Conservation (phyloP, 2,888 invertebrate species). For the Strigamia crassipes region DNA sequence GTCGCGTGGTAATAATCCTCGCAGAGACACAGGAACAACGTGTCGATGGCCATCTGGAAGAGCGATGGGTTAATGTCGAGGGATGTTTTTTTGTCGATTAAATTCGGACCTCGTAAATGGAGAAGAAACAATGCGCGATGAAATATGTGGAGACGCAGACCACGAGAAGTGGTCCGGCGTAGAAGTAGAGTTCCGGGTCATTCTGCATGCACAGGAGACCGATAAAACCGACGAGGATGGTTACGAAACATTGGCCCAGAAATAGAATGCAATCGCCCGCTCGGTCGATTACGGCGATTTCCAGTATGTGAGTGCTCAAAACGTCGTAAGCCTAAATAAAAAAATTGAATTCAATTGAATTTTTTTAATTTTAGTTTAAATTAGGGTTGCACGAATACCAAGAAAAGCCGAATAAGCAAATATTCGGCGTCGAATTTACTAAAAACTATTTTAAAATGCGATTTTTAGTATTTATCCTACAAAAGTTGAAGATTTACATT, state of each 20-base stretch:
- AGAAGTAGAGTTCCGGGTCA: slow-evolving; percentile 76
- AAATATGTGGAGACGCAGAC: slow-evolving; percentile 82
- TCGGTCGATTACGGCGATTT: slow-evolving; percentile 89
- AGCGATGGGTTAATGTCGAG: background rate
- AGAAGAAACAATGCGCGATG: slow-evolving; percentile 89
- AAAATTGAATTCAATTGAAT: slow-evolving; percentile 37
- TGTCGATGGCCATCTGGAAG: slow-evolving; percentile 88
- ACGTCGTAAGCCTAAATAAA: slow-evolving; percentile 80
- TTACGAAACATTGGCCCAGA: slow-evolving; percentile 78
- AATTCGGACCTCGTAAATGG: slow-evolving; percentile 81
- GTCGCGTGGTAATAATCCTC: slow-evolving; percentile 70
- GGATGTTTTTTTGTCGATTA: background rate
- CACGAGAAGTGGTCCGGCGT: slow-evolving; percentile 81
- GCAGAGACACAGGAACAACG: slow-evolving; percentile 89
- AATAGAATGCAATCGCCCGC: slow-evolving; percentile 92
- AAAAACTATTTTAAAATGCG: no score
- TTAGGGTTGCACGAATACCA: no score
- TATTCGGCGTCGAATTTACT: no score
- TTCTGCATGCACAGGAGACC: slow-evolving; percentile 74
- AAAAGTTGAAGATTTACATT: no score
- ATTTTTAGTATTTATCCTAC: no score
- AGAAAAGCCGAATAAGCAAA: no score
- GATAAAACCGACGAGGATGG: slow-evolving; percentile 78
- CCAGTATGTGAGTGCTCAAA: slow-evolving; percentile 78
- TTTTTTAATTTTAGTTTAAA: background rate